Conservation (phyloP, 2,888 invertebrate genomes). For the Peribatodes rhomboidaria region DNA sequence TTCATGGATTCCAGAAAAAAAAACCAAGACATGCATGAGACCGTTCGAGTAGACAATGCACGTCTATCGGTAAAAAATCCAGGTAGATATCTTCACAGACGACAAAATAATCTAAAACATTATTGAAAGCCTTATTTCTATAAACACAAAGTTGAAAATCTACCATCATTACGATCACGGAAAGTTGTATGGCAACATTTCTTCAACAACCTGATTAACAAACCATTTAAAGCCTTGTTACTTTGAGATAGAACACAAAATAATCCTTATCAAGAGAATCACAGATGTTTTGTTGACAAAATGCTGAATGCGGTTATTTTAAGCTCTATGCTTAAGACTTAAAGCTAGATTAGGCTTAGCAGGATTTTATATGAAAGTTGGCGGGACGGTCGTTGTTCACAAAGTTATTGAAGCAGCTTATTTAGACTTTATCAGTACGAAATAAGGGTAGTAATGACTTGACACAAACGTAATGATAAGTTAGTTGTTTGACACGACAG, state of each 20-base stretch:
- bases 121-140: slow-evolving; percentile 16
- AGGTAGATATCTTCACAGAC: slow-evolving; percentile 59
- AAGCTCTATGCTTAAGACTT: slow-evolving; percentile 21
- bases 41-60: slow-evolving; percentile 61
- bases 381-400: slow-evolving; percentile 42
- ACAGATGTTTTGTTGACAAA: slow-evolving; percentile 46
- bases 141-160: slow-evolving; percentile 28
- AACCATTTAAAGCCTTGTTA: slow-evolving; percentile 35
- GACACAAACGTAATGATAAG: slow-evolving; percentile 28
- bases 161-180: not conserved
- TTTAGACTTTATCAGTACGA: not conserved
- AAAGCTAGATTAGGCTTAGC: slow-evolving; percentile 36
- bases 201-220: slow-evolving; percentile 39
- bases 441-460: slow-evolving; percentile 43
- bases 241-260: slow-evolving; percentile 28
- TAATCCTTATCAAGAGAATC: slow-evolving; percentile 29
- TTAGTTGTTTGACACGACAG: slow-evolving; percentile 65
- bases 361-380: slow-evolving; percentile 25
- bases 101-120: slow-evolving; percentile 35
- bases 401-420: slow-evolving; percentile 34
- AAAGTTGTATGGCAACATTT: slow-evolving; percentile 29
- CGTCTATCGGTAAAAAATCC: slow-evolving; percentile 62
- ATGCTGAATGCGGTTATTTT: slow-evolving; percentile 17
- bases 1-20: slow-evolving; percentile 40
- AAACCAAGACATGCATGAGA: slow-evolving; percentile 53